A percentile compares a stretch with the other conserved stretches of the same genome.
Conservation (phyloP, 2,888 invertebrate genomes). For the Philereme vetulata region DNA sequence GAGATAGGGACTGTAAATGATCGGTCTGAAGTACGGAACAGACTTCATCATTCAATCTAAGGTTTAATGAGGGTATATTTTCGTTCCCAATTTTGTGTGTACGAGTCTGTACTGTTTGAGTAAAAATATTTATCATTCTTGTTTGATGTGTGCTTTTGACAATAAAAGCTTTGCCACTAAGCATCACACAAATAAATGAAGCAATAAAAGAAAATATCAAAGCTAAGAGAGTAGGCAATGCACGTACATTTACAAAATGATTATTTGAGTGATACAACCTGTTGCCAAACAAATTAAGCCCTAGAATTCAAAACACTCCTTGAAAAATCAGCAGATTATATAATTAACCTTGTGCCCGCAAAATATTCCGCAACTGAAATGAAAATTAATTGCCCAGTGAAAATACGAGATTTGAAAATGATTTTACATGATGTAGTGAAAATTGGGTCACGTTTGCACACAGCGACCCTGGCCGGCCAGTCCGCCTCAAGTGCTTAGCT, state of each 20-base stretch:
- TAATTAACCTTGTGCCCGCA: constrained; percentile 23
- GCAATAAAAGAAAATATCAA: neutral
- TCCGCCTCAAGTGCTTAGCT: constrained; percentile 33
- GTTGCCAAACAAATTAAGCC: too few species aligned
- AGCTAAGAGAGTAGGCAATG: too few species aligned
- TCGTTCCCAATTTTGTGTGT: neutral
- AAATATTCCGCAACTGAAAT: constrained; percentile 21
- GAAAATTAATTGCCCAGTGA: constrained; percentile 28
- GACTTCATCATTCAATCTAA: neutral
- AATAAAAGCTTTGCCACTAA: neutral
- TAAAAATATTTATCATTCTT: too few species aligned
- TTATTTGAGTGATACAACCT: too few species aligned
- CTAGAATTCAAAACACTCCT: too few species aligned
- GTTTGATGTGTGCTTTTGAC: too few species aligned
- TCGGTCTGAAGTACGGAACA: neutral
- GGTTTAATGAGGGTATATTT: neutral
- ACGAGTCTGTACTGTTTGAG: neutral
- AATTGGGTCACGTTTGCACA: constrained; percentile 38
- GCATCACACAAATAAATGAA: constrained; percentile 1
- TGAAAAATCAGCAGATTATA: constrained; percentile 14
- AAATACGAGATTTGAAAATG: constrained; percentile 29
- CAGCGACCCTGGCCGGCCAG: constrained; percentile 37
- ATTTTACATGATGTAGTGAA: constrained; percentile 27
- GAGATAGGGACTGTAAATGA: neutral
- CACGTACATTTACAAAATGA: too few species aligned